phyloP scores from a whole-genome alignment of 1,140 invertebrate species.

The Trichonephila clavata region DNA sequence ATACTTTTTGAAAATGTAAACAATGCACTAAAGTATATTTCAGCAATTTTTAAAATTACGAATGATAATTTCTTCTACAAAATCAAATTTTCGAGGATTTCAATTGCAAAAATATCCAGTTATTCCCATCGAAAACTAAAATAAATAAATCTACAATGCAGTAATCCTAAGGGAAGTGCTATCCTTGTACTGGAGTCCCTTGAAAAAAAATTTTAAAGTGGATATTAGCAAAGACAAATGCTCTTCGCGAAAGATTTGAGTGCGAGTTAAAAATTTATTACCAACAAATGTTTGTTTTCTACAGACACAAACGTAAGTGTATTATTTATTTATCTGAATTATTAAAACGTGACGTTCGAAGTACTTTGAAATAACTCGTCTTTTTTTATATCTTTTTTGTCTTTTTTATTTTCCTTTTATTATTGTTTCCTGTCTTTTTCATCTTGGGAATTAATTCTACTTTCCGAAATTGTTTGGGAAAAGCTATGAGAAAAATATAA shows the following conservation, averaged over 20 bases:
- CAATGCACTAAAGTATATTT: background rate
- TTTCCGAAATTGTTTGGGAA: conserved; percentile 61
- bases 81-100: background rate
- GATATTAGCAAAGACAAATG: conserved; percentile 55
- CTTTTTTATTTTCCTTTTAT: background rate
- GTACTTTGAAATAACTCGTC: conserved; percentile 48
- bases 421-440: conserved; percentile 31
- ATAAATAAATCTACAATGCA: background rate
- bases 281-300: conserved; percentile 58
- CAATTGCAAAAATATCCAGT: background rate
- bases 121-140: background rate
- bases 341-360: conserved; percentile 60
- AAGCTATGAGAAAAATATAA: background rate
- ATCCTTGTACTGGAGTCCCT: background rate
- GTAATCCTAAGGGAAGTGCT: background rate
- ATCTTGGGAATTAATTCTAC: conserved; percentile 69
- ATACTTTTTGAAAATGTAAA: no score
- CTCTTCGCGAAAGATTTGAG: conserved; percentile 48
- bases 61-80: background rate
- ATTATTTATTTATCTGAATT: conserved; percentile 73
- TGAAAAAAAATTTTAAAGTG: background rate
- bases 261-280: conserved; percentile 67
- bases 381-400: conserved; percentile 7
- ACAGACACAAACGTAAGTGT: conserved; percentile 27
- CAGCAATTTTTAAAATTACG: background rate